These are phyloP conservation scores for Anhinga anhinga DNA, from an alignment of 2,113 vertebrate genomes.

Conservation along the genomic window DNA sequence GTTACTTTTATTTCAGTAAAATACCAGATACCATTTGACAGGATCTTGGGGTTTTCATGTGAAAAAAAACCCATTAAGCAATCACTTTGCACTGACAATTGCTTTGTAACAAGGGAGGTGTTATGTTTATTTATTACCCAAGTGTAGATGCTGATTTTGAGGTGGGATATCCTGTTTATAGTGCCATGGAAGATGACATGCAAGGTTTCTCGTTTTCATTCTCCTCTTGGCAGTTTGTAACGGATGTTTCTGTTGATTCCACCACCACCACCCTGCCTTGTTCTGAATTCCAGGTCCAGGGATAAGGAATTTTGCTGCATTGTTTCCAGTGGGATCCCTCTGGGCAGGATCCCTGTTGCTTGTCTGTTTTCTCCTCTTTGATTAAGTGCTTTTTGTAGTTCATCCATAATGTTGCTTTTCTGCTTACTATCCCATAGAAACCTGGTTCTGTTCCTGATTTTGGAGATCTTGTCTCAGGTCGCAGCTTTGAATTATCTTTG, in stretches of 20 bases:
- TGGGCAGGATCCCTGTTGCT: background rate
- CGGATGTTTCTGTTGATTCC: background rate
- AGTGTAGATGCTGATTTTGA: background rate
- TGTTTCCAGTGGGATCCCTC: background rate
- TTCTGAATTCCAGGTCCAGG: background rate
- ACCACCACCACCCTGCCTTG: rapidly evolving
- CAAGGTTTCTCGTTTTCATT: background rate
- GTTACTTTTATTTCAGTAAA: background rate
- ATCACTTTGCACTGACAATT: background rate
- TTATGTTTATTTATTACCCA: background rate
- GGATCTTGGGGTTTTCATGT: background rate
- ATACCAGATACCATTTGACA: background rate
- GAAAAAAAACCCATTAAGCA: background rate
- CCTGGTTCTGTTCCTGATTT: background rate
- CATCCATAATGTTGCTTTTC: background rate
- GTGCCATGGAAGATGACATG: background rate
- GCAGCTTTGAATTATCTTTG: background rate
- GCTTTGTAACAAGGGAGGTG: rapidly evolving
- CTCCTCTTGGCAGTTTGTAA: background rate
- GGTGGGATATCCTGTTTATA: background rate
- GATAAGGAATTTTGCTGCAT: background rate
- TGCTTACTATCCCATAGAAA: background rate
- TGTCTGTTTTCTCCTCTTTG: background rate
- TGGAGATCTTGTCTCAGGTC: background rate
- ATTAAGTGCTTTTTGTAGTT: background rate